Base-by-base conservation (phyloP, 2,888 invertebrate genomes). In the Drosophila affinis region DNA sequence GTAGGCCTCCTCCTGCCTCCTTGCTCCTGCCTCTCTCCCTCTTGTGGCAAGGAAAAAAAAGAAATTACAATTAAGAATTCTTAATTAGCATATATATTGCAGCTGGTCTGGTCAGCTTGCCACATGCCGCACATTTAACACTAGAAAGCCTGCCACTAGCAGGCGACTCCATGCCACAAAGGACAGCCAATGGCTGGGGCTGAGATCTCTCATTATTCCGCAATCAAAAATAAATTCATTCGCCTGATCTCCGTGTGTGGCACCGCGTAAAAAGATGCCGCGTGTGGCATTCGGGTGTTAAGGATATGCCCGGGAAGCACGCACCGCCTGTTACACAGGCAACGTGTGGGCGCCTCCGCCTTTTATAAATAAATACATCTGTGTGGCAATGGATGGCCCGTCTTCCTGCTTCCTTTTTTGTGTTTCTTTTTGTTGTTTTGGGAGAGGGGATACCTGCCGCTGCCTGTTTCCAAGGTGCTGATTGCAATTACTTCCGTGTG, bases 31-130 rank as follows among this genome's bases (percentile, higher is more conserved):
- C 34, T 34, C 29, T 12, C 34, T 12, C 4, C 4, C 34, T 12
- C 32, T 29, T 27, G 44, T 24, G 21, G 45, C 34, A 61, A 49
- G 7, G 47, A 9, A 75, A 21, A 21, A 21, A 21, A 21, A 67
- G 67, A 68, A 70, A 77, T 64, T 72, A 76, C 64, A 79, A 75
- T 84, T 73, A 79, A 78, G 71, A 72, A 79, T 78, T 65, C 71
- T 71, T 79, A 84, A 82, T 82, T 81, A 82, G 84, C 82, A 82
- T 84, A 78, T 84, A 84, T 80, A 82, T 84, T 81, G 77, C 75
- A 57, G 14, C 39, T n/a, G 24, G n/a, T 24, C 14, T n/a, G 39
- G 39, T 4, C 54, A 17, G 44, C 34, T 14, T 61, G 62, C 14
- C 39, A n/a, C 18, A 24, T 24, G 24, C 24, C 24, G 3, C 24